Evolutionary conservation across 2,113 vertebrate species (phyloP), one percentile per base, ranked within the genome.

Genomic region (Mobula hypostoma): DNA sequence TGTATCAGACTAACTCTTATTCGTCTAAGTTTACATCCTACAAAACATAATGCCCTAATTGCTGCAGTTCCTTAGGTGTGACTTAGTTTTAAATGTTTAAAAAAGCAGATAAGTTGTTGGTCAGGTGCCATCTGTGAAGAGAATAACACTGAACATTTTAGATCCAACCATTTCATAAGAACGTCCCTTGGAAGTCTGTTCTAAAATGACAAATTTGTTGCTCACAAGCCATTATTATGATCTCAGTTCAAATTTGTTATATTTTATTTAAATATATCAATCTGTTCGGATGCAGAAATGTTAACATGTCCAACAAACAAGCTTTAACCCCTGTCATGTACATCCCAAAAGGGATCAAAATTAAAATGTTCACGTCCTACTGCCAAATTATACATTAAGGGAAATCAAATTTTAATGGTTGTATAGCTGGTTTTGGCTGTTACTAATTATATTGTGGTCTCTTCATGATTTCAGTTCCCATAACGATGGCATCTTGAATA

Each of bases 391-490:
- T 11, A 90, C 61, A 90, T 68, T 36, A 63, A 90, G 85, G 29
- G 61, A 90, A 90, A 90, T 68, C 61, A 68, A 66, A 90, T 90
- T 7, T 90, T 90, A 90, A 90, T 90, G 61, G 85, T 61, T 32
- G 85, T 17, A 90, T 66, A 32, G 15, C 29, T 90, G 85, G 29
- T 32, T 90, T 36, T 90, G 29, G n/a, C 61, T 32, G 85, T 32
- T 32, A 4, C 29, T 90, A 66, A 66, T 90, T 90, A 66, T 32
- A n/a, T 90, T 90, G 61, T 63, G n/a, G 29, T 32, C 14, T 66
- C 32, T 66, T 90, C 61, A 90, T 66, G 85, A 88, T 66, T 88
- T 88, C 85, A 63, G 61, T 32, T 88, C 58, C 61, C 58, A 32
- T 66, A 88, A 88, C 29, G 85, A 88, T 63, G 61, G 58, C 85